These are phyloP conservation scores for Propsilocerus akamusi DNA, from an alignment of 1,140 invertebrate genomes.

Conservation along the genomic window DNA sequence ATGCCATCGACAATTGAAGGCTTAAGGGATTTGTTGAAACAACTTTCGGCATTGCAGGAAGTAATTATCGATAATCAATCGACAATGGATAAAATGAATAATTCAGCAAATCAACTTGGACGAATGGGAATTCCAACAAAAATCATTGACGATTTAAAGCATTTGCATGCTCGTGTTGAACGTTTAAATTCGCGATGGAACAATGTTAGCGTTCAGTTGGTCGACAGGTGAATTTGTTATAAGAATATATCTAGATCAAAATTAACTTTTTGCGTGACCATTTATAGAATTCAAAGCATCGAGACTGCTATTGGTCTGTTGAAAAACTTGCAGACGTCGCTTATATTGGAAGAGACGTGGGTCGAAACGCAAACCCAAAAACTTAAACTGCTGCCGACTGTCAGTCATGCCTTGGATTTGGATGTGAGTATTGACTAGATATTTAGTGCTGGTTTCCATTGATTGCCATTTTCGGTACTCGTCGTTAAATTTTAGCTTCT, in stretches of 20 bases:
- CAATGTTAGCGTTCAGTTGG: constrained; percentile 66
- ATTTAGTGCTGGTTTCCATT: not conserved
- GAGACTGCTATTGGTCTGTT: constrained; percentile 71
- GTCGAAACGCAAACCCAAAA: constrained; percentile 46
- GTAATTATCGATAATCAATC: constrained; percentile 59
- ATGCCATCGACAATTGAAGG: constrained; percentile 54
- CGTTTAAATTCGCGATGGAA: constrained; percentile 70
- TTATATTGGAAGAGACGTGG: constrained; percentile 74
- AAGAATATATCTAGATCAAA: not conserved
- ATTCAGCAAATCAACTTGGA: constrained; percentile 63
- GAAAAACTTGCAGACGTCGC: constrained; percentile 67
- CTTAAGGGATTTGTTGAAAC: constrained; percentile 30
- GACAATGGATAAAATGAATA: constrained; percentile 64
- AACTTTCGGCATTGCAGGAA: constrained; percentile 35
- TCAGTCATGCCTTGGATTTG: constrained; percentile 23
- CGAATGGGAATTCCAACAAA: constrained; percentile 38
- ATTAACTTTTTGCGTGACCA: not conserved
- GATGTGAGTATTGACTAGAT: constrained; percentile 18
- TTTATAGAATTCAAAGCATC: constrained; percentile 55
- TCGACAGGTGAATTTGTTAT: constrained; percentile 44
- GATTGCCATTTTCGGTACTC: too few species aligned
- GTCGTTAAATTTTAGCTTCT: too few species aligned
- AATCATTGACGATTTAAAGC: constrained; percentile 66
- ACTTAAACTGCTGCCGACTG: constrained; percentile 22
- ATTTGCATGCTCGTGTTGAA: constrained; percentile 71